Evolutionary conservation across 2,888 invertebrate genomes (phyloP), one percentile per base, ranked within the genome.

Genomic region (Limnephilus lunatus): DNA sequence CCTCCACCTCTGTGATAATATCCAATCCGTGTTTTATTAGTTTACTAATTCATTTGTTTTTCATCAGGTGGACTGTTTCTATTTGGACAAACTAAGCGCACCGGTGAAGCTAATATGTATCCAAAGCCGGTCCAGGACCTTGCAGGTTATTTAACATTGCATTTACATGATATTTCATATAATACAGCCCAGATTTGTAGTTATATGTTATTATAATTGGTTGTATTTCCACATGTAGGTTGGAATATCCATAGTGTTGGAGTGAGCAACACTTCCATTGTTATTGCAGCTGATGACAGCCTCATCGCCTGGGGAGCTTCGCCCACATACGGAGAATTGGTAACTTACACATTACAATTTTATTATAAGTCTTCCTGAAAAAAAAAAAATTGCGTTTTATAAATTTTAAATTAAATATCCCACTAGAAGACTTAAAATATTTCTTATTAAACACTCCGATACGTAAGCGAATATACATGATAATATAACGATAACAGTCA

Each of bases 71-170:
- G 96, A 3, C 95, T 98, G 89, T 98, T 97, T 95, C 95, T 99
- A 95, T 99, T 99, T 95, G 99, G 99, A 0, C 98, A 98, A 95
- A 98, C 98, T 0, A 99, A 99, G 95, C 97, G 98, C 92, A 98
- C 98, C 0, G 99, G 99, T 0, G 99, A 99, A 95, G 99, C 99
- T 3, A 98, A 98, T 94, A 99, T 99, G 99, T 99, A 99, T 95
- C 99, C 99, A 0, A 99, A 99, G 95, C 98, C 98, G 0, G 98
- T 99, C 4, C 98, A 98, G 94, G 99, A 99, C 95, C 96, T 99
- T n/a, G 97, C 98, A 93, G 97, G 97, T 96, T 94, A 94, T 80
- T 25, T 68, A 35, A 80, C 68, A 7, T 87, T 53, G n/a, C 35
- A 31, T 68, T 14, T 87, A 31, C 1, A 31, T 30, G 3, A 15